Percentiles rank a stretch among this genome's conserved stretches.
Conservation (phyloP, 1,140 invertebrate genomes). For the Tetramorium simillimum region DNA sequence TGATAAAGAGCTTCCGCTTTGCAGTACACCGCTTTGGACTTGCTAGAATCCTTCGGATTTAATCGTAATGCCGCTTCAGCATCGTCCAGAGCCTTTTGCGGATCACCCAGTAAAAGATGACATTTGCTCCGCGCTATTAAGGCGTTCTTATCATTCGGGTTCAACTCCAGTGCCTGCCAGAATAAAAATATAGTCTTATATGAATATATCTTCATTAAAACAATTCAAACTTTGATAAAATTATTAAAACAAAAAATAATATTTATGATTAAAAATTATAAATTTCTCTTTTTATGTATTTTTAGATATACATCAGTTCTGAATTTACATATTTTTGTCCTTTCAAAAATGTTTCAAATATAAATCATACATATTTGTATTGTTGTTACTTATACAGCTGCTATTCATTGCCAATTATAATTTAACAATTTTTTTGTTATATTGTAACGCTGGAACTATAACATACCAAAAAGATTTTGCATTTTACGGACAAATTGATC, state of each 20-base stretch:
- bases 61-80: conserved; percentile 91
- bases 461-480: not conserved
- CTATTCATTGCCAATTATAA: not conserved
- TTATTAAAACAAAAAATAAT: not conserved
- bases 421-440: not conserved
- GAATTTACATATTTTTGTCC: not conserved
- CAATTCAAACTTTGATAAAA: not conserved
- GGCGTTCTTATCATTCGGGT: conserved; percentile 93
- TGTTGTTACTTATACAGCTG: not conserved
- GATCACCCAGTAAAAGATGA: conserved; percentile 94
- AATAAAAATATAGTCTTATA: conserved; percentile 39
- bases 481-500: too few species aligned
- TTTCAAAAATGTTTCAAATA: not conserved
- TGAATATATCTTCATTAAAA: not conserved
- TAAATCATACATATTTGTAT: not conserved
- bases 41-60: conserved; percentile 89
- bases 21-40: conserved; percentile 94
- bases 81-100: conserved; percentile 93
- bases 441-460: not conserved
- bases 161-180: conserved; percentile 94
- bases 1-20: conserved; percentile 97
- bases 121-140: conserved; percentile 96
- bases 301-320: not conserved
- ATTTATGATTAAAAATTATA: not conserved
- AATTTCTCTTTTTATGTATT: not conserved